Evolutionary conservation across 2,797 vertebrate genomes (phyloP).

Genomic region (Choloepus didactylus): DNA sequence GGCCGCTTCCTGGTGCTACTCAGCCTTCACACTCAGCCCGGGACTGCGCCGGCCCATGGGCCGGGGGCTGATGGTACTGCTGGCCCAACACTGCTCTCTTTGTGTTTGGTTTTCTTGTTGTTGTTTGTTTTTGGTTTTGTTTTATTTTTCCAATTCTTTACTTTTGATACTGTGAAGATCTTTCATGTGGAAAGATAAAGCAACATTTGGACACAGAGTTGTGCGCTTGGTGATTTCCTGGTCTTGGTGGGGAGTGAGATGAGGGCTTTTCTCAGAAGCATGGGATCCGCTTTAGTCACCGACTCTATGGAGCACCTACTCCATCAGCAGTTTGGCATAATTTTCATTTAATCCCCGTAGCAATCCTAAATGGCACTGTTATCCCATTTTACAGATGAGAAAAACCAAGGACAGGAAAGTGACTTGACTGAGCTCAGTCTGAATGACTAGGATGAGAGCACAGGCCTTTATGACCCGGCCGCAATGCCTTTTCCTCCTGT

Average conservation of each 20-base stretch:
- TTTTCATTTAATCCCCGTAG: not conserved
- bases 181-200: conserved; percentile 96
- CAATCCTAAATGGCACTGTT: not conserved
- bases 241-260: not conserved
- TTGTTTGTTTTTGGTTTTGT: conserved; percentile 52
- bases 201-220: conserved; percentile 92
- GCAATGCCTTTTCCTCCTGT: not conserved
- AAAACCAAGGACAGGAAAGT: conserved; percentile 9
- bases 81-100: conserved; percentile 84
- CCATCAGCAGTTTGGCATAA: not conserved
- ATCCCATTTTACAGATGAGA: conserved; percentile 4
- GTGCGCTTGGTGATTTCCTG: conserved; percentile 76
- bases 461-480: not conserved
- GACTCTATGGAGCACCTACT: not conserved
- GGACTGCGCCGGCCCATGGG: conserved; percentile 76
- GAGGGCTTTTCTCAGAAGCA: not conserved
- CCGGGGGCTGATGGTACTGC: conserved; percentile 80
- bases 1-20: conserved; percentile 92
- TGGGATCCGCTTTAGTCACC: not conserved
- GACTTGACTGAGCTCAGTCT: not conserved
- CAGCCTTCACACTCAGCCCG: conserved; percentile 90
- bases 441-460: not conserved
- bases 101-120: conserved; percentile 87
- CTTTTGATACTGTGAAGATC: conserved; percentile 99
- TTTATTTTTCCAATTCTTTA: conserved; percentile 89